Conservation (phyloP, 2,113 vertebrate species). For the Opisthocomus hoazin region DNA sequence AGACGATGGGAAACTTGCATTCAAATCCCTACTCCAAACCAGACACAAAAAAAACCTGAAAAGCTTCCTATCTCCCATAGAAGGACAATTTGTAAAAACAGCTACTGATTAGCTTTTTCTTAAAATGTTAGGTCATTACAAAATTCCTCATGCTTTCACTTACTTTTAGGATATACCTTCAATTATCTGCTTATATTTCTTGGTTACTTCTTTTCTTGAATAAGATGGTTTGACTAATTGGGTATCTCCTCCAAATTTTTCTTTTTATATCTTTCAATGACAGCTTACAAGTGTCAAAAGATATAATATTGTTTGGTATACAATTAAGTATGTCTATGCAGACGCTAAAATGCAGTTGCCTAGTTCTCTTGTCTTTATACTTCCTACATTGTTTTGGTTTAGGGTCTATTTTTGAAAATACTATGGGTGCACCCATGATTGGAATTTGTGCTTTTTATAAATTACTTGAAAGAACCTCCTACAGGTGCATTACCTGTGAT, state of each 20-base stretch:
- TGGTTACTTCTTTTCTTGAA: not conserved
- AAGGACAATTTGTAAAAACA: not conserved
- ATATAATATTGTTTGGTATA: not conserved
- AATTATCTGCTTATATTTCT: not conserved
- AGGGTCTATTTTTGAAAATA: not conserved
- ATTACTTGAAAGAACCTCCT: not conserved
- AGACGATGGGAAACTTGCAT: not conserved
- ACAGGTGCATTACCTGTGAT: not conserved
- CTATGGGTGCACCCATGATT: not conserved
- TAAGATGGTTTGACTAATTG: not conserved
- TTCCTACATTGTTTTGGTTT: not conserved
- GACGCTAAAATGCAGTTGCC: not conserved
- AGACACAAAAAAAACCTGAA: not conserved
- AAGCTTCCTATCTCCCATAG: not conserved
- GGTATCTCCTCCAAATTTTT: not conserved
- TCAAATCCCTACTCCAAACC: not conserved
- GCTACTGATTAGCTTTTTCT: not conserved
- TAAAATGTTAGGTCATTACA: not conserved
- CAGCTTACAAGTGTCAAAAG: not conserved
- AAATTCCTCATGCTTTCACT: not conserved
- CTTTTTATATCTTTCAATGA: not conserved
- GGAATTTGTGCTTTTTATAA: not conserved
- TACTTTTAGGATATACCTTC: not conserved
- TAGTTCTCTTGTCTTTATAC: not conserved
- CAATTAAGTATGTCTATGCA: not conserved